A percentile compares a stretch with the other conserved stretches of the same genome.
Conservation (phyloP, 2,888 invertebrate genomes). For the Bedellia somnulentella region DNA sequence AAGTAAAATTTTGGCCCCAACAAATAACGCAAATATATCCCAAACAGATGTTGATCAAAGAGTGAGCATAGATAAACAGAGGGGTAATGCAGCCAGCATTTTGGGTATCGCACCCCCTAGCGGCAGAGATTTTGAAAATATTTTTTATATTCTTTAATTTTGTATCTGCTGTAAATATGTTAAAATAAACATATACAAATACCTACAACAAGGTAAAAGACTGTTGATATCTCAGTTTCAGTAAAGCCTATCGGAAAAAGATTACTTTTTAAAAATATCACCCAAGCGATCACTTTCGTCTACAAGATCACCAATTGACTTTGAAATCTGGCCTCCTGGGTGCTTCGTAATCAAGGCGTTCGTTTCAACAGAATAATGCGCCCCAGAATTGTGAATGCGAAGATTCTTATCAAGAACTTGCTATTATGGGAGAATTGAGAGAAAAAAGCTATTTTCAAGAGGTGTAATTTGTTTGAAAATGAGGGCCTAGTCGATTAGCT, state of each 20-base stretch:
- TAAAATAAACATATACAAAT: too few relatives aligned
- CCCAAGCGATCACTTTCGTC: slow-evolving; percentile 53
- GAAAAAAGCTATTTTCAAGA: slow-evolving; percentile 5
- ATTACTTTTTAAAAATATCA: slow-evolving; percentile 60
- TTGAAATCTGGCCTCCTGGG: slow-evolving; percentile 53
- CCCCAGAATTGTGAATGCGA: slow-evolving; percentile 47
- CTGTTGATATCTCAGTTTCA: too few relatives aligned
- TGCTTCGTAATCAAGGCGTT: slow-evolving; percentile 48
- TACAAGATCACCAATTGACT: slow-evolving; percentile 44
- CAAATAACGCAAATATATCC: too few relatives aligned
- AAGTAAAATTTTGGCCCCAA: too few relatives aligned
- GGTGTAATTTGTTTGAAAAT: slow-evolving; percentile 6
- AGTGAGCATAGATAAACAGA: too few relatives aligned
- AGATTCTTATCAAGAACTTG: slow-evolving; percentile 45
- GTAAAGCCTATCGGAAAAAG: slow-evolving; percentile 59
- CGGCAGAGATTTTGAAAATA: too few relatives aligned
- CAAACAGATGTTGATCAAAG: too few relatives aligned
- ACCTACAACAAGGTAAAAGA: too few relatives aligned
- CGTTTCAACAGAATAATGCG: slow-evolving; percentile 31
- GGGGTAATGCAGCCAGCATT: too few relatives aligned
- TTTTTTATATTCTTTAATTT: too few relatives aligned
- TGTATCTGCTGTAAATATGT: too few relatives aligned
- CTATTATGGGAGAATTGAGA: slow-evolving; percentile 5
- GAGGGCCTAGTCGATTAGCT: slow-evolving; percentile 2
- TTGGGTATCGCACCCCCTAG: too few relatives aligned